Conservation (phyloP, 2,797 vertebrate genomes). For the Dryobates pubescens region DNA sequence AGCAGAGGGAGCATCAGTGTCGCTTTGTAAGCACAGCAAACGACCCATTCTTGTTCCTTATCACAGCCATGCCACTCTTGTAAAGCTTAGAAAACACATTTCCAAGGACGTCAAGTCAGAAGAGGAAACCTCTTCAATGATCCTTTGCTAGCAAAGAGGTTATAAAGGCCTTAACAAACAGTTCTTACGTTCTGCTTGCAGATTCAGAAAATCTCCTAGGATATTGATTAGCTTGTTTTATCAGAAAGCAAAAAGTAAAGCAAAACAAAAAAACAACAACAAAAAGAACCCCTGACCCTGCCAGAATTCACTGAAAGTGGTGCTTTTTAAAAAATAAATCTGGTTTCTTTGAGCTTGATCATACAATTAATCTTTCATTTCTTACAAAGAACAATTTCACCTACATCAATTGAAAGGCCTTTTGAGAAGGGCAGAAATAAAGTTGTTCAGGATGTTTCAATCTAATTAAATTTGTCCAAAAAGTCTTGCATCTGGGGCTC, state of each 20-base stretch:
- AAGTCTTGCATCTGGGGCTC: neutral
- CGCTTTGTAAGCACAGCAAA: conserved; percentile 29
- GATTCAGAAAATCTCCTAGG: neutral
- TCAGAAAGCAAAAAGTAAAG: neutral
- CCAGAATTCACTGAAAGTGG: neutral
- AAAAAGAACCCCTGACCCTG: neutral
- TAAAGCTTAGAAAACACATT: conserved; percentile 39
- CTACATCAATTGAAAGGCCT: neutral
- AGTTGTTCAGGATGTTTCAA: neutral
- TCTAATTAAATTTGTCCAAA: neutral
- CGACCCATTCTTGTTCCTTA: conserved; percentile 38
- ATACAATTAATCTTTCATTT: neutral
- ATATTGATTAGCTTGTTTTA: neutral
- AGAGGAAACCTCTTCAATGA: conserved; percentile 62
- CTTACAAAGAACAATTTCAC: neutral
- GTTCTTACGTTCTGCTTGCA: conserved; percentile 27
- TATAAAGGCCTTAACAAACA: conserved; percentile 66
- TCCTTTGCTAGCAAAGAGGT: conserved; percentile 64
- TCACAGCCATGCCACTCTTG: conserved; percentile 12
- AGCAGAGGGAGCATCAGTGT: conserved; percentile 6
- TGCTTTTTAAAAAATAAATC: neutral
- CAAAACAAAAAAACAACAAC: neutral
- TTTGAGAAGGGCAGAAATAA: neutral
- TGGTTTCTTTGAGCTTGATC: neutral
- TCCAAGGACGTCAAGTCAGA: conserved; percentile 58